These are phyloP conservation scores for Etheostoma nigrum DNA, from an alignment of 2,797 vertebrate species.

Conservation along the genomic window DNA sequence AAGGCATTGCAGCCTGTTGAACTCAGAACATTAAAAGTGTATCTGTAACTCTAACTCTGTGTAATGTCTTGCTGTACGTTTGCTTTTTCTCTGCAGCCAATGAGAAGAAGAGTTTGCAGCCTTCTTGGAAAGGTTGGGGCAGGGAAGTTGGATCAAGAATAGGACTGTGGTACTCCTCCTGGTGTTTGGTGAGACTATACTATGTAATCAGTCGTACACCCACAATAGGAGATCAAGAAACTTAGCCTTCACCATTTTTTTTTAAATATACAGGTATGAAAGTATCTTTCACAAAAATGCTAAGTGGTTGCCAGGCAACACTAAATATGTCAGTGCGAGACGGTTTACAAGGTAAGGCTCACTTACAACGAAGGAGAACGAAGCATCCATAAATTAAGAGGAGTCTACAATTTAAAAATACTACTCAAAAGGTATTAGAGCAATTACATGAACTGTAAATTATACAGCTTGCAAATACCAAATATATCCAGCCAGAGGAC, in stretches of 20 bases:
- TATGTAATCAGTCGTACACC: conserved; percentile 65
- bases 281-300: conserved; percentile 68
- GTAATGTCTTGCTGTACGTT: conserved; percentile 27
- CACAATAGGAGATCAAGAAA: conserved; percentile 66
- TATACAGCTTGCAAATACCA: conserved; percentile 36
- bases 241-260: conserved; percentile 61
- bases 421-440: conserved; percentile 15
- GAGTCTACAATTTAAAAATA: conserved; percentile 21
- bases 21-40: conserved; percentile 34
- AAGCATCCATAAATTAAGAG: conserved; percentile 34
- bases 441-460: not conserved
- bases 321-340: conserved; percentile 56
- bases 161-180: conserved; percentile 11
- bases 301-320: conserved; percentile 78
- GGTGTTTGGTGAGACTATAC: conserved; percentile 43
- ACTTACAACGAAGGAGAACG: conserved; percentile 51
- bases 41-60: conserved; percentile 24
- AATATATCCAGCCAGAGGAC: conserved; percentile 36
- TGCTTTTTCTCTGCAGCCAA: conserved; percentile 28
- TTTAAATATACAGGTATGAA: conserved; percentile 26
- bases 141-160: conserved; percentile 38
- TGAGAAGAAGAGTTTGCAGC: conserved; percentile 28
- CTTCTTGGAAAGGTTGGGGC: conserved; percentile 20
- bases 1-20: conserved; percentile 45
- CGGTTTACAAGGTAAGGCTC: conserved; percentile 44